phyloP scores from a whole-genome alignment of 2,113 vertebrate genomes.

The Microcebus tavaratra region DNA sequence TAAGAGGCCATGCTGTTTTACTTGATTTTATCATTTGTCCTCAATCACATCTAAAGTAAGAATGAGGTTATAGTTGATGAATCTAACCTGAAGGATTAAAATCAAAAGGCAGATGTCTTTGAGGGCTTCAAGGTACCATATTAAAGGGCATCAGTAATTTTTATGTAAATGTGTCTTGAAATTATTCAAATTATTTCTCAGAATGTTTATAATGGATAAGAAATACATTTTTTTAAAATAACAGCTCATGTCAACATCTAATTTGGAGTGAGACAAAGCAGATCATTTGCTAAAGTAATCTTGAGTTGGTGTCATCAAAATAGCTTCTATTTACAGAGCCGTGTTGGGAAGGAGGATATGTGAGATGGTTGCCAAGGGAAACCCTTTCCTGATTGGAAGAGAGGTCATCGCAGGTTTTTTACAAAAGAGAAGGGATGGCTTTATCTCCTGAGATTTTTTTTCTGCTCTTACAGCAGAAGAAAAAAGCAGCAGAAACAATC shows the following conservation, averaged over 20 bases:
- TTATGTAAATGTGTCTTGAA: conserved; percentile 53
- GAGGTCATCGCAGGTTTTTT: conserved; percentile 64
- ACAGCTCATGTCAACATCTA: conserved; percentile 37
- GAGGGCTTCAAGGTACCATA: neutral
- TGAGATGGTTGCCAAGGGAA: conserved; percentile 69
- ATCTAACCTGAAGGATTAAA: neutral
- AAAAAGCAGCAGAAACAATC: conserved; percentile 53
- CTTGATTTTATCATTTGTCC: neutral
- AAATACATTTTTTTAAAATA: conserved; percentile 54
- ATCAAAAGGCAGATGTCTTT: conserved; percentile 6
- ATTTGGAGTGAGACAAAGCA: conserved; percentile 58
- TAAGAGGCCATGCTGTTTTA: neutral
- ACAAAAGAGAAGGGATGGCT: conserved; percentile 46
- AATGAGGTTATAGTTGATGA: conserved; percentile 32
- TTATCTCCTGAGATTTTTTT: conserved; percentile 46
- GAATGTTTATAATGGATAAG: conserved; percentile 12
- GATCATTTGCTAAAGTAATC: conserved; percentile 46
- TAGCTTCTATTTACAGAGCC: conserved; percentile 65
- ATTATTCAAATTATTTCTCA: conserved; percentile 37
- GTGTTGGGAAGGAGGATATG: neutral
- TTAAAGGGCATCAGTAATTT: conserved; percentile 30
- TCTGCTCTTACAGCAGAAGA: neutral
- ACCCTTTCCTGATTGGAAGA: conserved; percentile 58
- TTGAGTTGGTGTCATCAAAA: conserved; percentile 55
- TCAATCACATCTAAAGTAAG: conserved; percentile 38